Evolutionary conservation across 2,888 invertebrate genomes (phyloP), one percentile per base, ranked within the genome.

Genomic region (Galerucella pusilla): DNA sequence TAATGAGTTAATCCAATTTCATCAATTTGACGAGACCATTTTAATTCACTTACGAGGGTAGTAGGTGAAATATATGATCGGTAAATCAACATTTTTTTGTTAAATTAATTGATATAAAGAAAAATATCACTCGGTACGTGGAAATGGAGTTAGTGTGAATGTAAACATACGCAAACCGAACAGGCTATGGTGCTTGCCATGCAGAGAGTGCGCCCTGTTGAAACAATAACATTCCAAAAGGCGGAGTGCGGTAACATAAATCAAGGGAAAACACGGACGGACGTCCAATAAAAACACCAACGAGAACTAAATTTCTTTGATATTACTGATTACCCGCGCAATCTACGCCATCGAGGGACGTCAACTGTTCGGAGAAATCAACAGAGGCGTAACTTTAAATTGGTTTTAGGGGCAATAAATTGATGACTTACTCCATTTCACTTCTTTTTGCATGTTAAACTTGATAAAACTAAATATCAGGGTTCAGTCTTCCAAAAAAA

Each of bases 161-260:
- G 64, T 73, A 76, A 75, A 71, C 68, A 70, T 71, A 77, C 73
- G 73, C 77, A 67, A 78, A 78, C 82, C n/a, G 52, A 52, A n/a
- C 52, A 52, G n/a, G 7, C 52, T 7, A n/a, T 14, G 7, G 5
- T n/a, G 52, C 52, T 83, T 83, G 82, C 82, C 84, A 82, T 84
- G 83, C 81, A 83, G 81, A 83, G 81, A 83, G 82, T 84, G 80
- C 79, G 79, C 78, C 78, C 71, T 72, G 75, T 78, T 81, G 80
- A 83, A 83, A 84, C 84, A 84, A 83, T 84, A 83, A 84, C 84
- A 84, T 83, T 83, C 83, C 83, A 73, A 77, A 76, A 77, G 83
- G 78, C 78, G 80, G 81, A 73, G 79, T 71, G 46, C 65, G 80
- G 77, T 69, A 74, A 80, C 75, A 81, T 84, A 84, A 83, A 83